Evolutionary conservation across 2,113 vertebrate species (phyloP), one percentile per base, ranked within the genome.

Genomic region (Amblyopsis rosae): DNA sequence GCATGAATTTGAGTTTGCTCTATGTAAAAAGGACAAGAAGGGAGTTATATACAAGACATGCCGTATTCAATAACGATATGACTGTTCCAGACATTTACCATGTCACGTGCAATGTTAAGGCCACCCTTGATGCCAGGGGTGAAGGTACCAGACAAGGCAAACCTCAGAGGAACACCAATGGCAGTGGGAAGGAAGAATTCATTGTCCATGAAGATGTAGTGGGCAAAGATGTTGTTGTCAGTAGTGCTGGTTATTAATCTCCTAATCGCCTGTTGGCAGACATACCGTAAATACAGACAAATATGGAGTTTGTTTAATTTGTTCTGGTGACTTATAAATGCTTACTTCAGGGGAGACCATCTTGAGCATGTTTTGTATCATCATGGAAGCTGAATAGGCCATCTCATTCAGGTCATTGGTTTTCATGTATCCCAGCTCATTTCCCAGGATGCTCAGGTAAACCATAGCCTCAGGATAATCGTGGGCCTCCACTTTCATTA

Each of bases 151-250:
- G 95, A 95, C 12, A 95, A 78, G n/a, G 94, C 90, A 69, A 98
- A 83, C 66, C 94, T 95, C 64, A 99, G 86, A 15, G 95, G 97
- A 12, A 98, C 77, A 69, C 97, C 97, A 61, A 92, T 90, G 58
- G 93, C 89, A 3, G 96, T 98, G 48, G 97, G 96, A 63, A 98
- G 89, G 75, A 94, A 95, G 84, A 98, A 96, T 76, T 96, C 92
- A 64, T 95, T 97, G 82, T 99, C 96, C 95, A 98, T 94, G 86
- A 98, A 98, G 74, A 98, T 91, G 84, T 98, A 98, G 86, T 99
- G 96, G 72, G 95, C 86, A 84, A 95, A 98, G 4, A 98, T 79
- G 79, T 95, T 92, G 17, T 62, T 93, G 76, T 93, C 92, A 50
- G 86, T 47, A 6, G 26, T 26, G 26, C 92, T 95, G 56, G 91